phyloP scores from a whole-genome alignment of 1,140 invertebrate species.

The Drosophila takahashii region DNA sequence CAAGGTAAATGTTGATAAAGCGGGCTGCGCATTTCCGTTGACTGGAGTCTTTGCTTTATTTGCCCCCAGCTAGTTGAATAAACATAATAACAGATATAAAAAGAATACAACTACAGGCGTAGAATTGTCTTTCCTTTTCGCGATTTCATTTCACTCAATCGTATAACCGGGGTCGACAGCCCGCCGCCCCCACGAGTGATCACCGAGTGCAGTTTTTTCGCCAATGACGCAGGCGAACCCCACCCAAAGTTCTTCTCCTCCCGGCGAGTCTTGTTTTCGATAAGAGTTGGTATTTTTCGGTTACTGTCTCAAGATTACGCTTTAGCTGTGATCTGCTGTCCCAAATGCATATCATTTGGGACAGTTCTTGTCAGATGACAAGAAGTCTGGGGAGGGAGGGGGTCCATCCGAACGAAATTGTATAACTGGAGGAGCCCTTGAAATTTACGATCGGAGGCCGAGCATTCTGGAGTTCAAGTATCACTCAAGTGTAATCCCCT shows the following conservation, averaged over 20 bases:
- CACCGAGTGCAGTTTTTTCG: slow-evolving; percentile 12
- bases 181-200: background rate
- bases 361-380: slow-evolving; percentile 31
- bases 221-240: slow-evolving; percentile 26
- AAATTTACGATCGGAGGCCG: slow-evolving; percentile 25
- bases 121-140: background rate
- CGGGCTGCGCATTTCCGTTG: slow-evolving; percentile 75
- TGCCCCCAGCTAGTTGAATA: slow-evolving; percentile 44
- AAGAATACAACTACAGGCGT: background rate
- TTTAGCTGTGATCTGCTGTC: slow-evolving; percentile 17
- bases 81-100: slow-evolving; percentile 1
- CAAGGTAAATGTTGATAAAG: slow-evolving; percentile 56
- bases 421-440: slow-evolving; percentile 12
- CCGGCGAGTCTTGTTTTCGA: too few species aligned
- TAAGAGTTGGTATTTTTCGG: background rate
- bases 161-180: slow-evolving; percentile 9
- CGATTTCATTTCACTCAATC: slow-evolving; percentile 18
- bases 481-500: background rate
- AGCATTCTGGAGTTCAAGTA: slow-evolving; percentile 6
- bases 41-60: slow-evolving; percentile 70
- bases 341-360: slow-evolving; percentile 22
- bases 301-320: background rate
- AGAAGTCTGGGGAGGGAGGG: background rate
- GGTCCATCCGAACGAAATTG: background rate
- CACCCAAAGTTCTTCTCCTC: background rate